These are phyloP conservation scores for Drosophila acutilabella DNA, from an alignment of 2,888 invertebrate species.

Conservation along the genomic window DNA sequence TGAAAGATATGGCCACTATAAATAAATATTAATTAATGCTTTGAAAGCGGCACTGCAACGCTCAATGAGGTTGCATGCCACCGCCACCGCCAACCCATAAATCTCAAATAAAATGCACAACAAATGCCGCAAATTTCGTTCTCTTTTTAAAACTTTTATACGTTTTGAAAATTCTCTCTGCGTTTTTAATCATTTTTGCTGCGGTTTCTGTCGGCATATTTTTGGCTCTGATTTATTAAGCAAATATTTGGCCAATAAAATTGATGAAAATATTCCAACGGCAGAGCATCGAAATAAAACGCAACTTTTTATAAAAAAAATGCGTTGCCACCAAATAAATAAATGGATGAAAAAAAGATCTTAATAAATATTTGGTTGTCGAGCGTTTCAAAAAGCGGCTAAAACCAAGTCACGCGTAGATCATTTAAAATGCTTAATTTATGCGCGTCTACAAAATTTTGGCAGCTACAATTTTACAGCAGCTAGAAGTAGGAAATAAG, in stretches of 20 bases:
- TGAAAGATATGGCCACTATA: conserved; percentile 50
- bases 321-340: conserved; percentile 11
- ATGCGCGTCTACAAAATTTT: conserved; percentile 57
- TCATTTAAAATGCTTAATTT: conserved; percentile 66
- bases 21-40: conserved; percentile 73
- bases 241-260: conserved; percentile 72
- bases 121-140: conserved; percentile 15
- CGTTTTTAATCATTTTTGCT: conserved; percentile 19
- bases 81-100: conserved; percentile 41
- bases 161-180: not conserved
- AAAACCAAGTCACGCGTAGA: conserved; percentile 57
- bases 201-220: conserved; percentile 22
- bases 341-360: conserved; percentile 18
- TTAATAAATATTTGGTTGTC: conserved; percentile 54
- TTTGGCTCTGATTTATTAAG: conserved; percentile 61
- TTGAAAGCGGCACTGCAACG: conserved; percentile 21
- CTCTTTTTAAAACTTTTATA: conserved; percentile 16
- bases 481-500: conserved; percentile 10
- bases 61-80: conserved; percentile 7
- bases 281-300: conserved; percentile 21
- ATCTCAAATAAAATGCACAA: conserved; percentile 44
- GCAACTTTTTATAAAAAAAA: conserved; percentile 16
- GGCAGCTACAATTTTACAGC: conserved; percentile 67
- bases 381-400: conserved; percentile 32
- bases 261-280: conserved; percentile 54